Percentiles rank a stretch among this genome's conserved stretches.
Evolutionary conservation across 2,113 vertebrate species (phyloP).

Genomic region (Hepsetus odoe): DNA sequence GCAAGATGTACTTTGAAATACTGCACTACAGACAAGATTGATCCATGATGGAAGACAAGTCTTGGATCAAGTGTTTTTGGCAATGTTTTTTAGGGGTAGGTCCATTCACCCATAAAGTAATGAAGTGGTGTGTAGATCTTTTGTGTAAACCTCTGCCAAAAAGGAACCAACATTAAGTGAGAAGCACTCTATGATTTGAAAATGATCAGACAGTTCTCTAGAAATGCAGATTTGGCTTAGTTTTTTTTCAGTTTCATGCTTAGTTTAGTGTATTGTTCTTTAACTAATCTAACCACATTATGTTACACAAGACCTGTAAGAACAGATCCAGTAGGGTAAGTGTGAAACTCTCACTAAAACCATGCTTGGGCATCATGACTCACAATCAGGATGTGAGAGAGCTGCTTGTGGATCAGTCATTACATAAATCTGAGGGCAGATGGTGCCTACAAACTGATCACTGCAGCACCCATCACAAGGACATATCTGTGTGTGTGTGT

Average conservation of each 20-base stretch:
- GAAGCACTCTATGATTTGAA: neutral
- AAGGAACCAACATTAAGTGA: neutral
- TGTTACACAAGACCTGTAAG: conserved; percentile 11
- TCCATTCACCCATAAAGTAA: conserved; percentile 27
- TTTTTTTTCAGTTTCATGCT: neutral
- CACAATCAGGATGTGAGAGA: conserved; percentile 41
- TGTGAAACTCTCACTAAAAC: conserved; percentile 31
- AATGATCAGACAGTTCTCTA: neutral
- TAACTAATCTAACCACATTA: conserved; percentile 1
- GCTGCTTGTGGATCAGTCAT: conserved; percentile 49
- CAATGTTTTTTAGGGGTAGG: conserved; percentile 19
- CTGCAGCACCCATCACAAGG: conserved; percentile 30
- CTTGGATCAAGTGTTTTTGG: conserved; percentile 28
- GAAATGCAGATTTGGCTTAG: neutral
- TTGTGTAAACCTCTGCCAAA: conserved; percentile 48
- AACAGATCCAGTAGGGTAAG: conserved; percentile 24
- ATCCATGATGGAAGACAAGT: conserved; percentile 18
- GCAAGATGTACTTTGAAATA: neutral
- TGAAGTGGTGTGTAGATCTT: conserved; percentile 54
- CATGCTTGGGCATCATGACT: conserved; percentile 51
- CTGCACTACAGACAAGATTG: conserved; percentile 37
- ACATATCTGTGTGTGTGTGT: conserved; percentile 30
- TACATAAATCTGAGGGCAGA: conserved; percentile 56
- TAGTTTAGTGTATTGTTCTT: neutral
- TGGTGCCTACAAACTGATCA: conserved; percentile 51